These are phyloP conservation scores for western clawed frog (Xenopus tropicalis) DNA, from an alignment of 2,113 vertebrate genomes.

Conservation along the genomic window UCB_Xtro_10.0 CM004451.2:87684001-87684500, in stretches of 20 bases:
- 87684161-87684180: background rate
- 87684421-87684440: background rate
- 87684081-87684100: too few species aligned
- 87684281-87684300: background rate
- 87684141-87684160: background rate
- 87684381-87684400: conserved; percentile 32
- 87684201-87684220: background rate
- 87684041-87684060: too few species aligned
- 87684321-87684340: conserved; percentile 16
- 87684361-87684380: conserved; percentile 26
- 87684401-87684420: conserved; percentile 13
- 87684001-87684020: too few species aligned
- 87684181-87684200: conserved; percentile 1
- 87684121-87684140: background rate
- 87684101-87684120: too few species aligned
- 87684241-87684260: background rate
- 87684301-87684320: conserved; percentile 10
- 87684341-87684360: background rate
- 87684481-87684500: too few species aligned
- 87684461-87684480: background rate
- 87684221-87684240: background rate
- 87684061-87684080: too few species aligned
- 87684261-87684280: conserved; percentile 13
- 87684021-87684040: too few species aligned
- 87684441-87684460: conserved; percentile 4